Base-by-base conservation (phyloP, 1,140 invertebrate species). In the Phymastichus coffea region DNA sequence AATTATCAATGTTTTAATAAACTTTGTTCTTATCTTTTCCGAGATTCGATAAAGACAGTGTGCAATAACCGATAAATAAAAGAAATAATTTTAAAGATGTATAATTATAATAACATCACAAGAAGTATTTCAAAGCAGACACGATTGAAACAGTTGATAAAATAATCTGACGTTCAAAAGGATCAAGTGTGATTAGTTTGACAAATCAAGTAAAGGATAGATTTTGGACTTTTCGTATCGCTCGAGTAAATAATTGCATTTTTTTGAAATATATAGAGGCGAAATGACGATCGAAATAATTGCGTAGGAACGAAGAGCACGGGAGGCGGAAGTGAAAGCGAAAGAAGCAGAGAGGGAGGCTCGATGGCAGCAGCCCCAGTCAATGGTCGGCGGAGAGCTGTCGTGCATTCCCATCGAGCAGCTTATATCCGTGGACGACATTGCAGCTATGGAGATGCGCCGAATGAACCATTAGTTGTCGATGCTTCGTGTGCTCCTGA, bases 361-460 rank as follows among this genome's bases (percentile, higher is more conserved):
- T 2, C 70, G 74, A 52, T 81, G 84, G 83, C 81, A 82, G 38
- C 82, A 82, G 12, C 85, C 84, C 14, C 82, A 86, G 3, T 86
- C 57, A 4, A 48, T 85, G 69, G 80, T 87, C 3, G 89, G 89
- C 6, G 90, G 90, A 19, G 90, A 93, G 70, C 77, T 93, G 33
- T 89, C 87, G 1, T 84, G 88, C 56, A 91, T 93, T 66, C 90
- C 90, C 30, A 91, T 93, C 67, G 90, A 92, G 71, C 85, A 85
- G 74, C 80, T 86, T 63, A 84, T 83, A 73, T 80, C 78, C 30
- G 78, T 80, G 55, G 78, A 80, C 49, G 78, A 80, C 59, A 80
- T 80, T 40, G 76, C 77, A 22, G 71, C 76, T 28, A 78, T 80
- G 77, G 78, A 80, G 41, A 67, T 74, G 63, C 76, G 77, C 57